Evolutionary conservation across 1,140 invertebrate species (phyloP), one percentile per base, ranked within the genome.

Genomic region (Cyclargus thomasi): DNA sequence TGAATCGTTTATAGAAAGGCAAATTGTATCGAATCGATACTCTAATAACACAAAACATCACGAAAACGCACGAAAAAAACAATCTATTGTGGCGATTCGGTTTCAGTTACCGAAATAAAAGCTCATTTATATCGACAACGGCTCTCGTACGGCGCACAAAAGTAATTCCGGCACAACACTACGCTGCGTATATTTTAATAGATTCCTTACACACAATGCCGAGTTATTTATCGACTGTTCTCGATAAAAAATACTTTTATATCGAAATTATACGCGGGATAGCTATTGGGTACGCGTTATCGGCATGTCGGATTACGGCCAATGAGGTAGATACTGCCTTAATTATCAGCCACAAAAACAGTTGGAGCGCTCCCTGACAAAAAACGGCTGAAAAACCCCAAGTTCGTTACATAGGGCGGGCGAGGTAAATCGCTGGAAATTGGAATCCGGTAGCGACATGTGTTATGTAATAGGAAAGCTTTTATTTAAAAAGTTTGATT

Each of bases 371-470:
- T 75, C 76, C 76, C 70, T 80, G 78, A 81, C 76, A 81, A 82
- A 82, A 16, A 53, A 36, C 18, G 36, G 35, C 70, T 62, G 83
- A 82, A 81, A 78, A 77, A 63, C 68, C 53, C 70, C 81, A 81
- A 77, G 62, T 63, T 62, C 22, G 23, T 63, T 63, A 63, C 23
- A 35, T 74, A 81, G 78, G 74, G 74, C 71, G 77, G 70, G 80
- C 82, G 84, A 79, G 72, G 82, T 83, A 80, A 86, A 86, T 86
- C 75, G 82, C 36, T 47, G 75, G 84, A 87, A 83, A 87, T 87
- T 85, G 74, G 74, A 79, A 76, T 75, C 70, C 66, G 62, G 69
- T 63, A 36, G 62, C 62, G 68, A 76, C 72, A 72, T 76, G 67
- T 76, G 74, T 70, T 74, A 67, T 70, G 64, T 67, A 67, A 65